Evolutionary conservation across 2,797 vertebrate species (phyloP).

Genomic region (Sebastes trivittatus): DNA sequence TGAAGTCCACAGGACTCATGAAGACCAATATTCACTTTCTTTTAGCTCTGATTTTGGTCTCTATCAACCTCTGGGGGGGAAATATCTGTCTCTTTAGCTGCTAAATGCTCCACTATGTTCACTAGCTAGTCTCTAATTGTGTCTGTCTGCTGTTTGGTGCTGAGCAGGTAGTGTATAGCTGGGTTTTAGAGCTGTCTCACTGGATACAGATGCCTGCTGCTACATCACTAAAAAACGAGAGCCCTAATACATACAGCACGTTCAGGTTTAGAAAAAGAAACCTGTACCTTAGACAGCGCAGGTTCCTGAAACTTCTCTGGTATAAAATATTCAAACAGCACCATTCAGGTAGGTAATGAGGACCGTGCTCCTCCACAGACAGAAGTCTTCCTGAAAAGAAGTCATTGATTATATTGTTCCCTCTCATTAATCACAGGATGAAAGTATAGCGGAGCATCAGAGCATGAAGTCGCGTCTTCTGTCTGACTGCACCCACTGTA

Average conservation of each 20-base stretch:
- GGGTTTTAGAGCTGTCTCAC: background rate
- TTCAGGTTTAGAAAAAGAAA: background rate
- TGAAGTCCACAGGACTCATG: background rate
- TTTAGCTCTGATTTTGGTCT: too few relatives aligned
- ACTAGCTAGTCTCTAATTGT: too few relatives aligned
- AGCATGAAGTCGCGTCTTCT: constrained; percentile 10
- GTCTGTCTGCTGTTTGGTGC: too few relatives aligned
- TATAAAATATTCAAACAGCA: background rate
- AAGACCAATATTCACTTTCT: too few relatives aligned
- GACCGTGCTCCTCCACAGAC: background rate
- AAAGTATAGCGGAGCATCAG: background rate
- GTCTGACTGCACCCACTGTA: constrained; percentile 5
- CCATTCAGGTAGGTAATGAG: background rate
- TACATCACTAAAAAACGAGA: too few relatives aligned
- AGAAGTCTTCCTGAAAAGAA: background rate
- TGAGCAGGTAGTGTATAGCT: background rate
- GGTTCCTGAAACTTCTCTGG: background rate
- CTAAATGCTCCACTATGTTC: too few relatives aligned
- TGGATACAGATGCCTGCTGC: background rate
- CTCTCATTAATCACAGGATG: constrained; percentile 30
- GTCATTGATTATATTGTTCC: background rate
- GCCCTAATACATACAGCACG: background rate
- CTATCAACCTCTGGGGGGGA: too few relatives aligned
- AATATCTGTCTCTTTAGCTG: too few relatives aligned
- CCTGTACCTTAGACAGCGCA: background rate